Evolutionary conservation across 2,888 invertebrate species (phyloP).

Genomic region (Xestia rhomboidea): DNA sequence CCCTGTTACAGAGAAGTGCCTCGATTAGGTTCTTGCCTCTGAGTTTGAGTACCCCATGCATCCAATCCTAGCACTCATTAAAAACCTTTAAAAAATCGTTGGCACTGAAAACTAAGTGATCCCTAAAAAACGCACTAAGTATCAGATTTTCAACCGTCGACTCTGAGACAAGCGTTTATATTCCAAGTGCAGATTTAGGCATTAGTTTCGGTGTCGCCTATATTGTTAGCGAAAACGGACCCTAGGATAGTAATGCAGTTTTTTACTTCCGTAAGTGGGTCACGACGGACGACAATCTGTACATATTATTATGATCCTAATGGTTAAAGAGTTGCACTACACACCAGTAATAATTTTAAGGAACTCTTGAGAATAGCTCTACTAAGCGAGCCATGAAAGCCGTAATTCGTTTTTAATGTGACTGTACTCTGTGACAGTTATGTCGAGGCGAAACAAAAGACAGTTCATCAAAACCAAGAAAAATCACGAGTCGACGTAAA

Average conservation of each 20-base stretch:
- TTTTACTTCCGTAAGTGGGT: neutral
- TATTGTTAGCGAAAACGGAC: neutral
- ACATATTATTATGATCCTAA: neutral
- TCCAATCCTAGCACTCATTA: conserved; percentile 13
- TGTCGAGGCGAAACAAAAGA: too few species aligned
- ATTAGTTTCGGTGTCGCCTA: neutral
- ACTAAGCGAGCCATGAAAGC: neutral
- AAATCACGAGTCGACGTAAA: too few species aligned
- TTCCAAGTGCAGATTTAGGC: neutral
- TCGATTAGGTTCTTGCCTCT: conserved; percentile 29
- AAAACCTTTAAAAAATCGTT: neutral
- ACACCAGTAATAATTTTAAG: neutral
- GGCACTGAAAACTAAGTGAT: neutral
- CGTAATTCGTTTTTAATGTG: too few species aligned
- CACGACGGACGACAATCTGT: neutral
- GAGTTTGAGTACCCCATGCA: conserved; percentile 30
- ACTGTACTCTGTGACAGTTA: too few species aligned
- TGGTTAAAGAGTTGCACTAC: neutral
- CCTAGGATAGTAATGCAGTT: neutral
- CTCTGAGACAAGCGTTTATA: neutral
- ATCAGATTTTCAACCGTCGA: neutral
- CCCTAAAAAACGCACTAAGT: neutral
- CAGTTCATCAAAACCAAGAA: too few species aligned
- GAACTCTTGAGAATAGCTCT: neutral
- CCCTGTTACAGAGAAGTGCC: conserved; percentile 61